A percentile compares a stretch with the other conserved stretches of the same genome.
phyloP scores from a whole-genome alignment of 2,113 vertebrate species.

The Semnopithecus entellus region DNA sequence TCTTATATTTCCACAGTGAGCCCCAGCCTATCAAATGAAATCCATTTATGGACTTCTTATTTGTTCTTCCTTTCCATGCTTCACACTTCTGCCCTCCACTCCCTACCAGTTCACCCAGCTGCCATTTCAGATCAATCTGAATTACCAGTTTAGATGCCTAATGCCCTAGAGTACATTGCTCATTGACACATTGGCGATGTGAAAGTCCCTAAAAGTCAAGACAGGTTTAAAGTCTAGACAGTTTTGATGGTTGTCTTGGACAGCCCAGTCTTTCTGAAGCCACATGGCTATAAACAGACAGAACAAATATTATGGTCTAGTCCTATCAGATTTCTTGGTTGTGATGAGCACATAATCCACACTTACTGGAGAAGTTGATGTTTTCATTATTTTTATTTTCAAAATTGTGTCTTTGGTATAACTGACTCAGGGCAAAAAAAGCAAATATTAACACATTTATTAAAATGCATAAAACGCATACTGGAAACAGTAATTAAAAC shows the following conservation, averaged over 20 bases:
- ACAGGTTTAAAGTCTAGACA: background rate
- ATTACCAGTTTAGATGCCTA: background rate
- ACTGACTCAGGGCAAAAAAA: background rate
- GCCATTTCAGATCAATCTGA: background rate
- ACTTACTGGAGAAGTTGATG: background rate
- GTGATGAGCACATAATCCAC: background rate
- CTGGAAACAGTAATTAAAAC: background rate
- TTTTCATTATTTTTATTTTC: conserved; percentile 15
- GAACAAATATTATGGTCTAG: background rate
- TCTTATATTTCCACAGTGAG: background rate
- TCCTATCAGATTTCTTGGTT: background rate
- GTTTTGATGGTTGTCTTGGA: background rate
- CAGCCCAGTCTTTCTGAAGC: background rate
- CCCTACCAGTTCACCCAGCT: background rate
- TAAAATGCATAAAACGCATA: background rate
- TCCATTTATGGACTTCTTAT: background rate
- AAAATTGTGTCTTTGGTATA: background rate
- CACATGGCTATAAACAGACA: background rate
- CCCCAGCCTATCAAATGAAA: background rate
- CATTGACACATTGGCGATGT: background rate
- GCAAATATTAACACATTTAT: background rate
- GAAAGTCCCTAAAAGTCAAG: background rate
- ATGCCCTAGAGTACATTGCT: background rate
- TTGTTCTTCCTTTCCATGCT: background rate
- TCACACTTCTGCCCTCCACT: background rate